Conservation (phyloP, 1,140 invertebrate genomes). For the Pseudachorutes palmiensis region DNA sequence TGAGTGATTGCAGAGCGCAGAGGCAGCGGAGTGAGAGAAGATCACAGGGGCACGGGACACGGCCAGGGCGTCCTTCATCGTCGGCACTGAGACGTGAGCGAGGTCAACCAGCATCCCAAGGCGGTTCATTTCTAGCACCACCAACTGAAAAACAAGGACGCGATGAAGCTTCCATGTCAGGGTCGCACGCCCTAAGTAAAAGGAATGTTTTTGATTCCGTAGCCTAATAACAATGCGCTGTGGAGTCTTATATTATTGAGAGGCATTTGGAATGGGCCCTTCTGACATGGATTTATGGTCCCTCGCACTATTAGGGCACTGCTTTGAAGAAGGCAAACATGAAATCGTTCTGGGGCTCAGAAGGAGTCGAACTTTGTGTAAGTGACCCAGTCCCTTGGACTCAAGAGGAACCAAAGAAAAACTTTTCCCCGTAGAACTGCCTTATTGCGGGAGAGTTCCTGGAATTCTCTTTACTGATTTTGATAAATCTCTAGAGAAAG, state of each 20-base stretch:
- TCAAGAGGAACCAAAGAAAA: neutral
- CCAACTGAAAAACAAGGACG: constrained; percentile 22
- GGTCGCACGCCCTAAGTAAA: neutral
- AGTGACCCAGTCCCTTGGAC: neutral
- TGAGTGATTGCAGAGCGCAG: constrained; percentile 45
- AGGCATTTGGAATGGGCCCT: too few relatives aligned
- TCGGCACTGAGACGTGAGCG: constrained; percentile 46
- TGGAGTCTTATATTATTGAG: too few relatives aligned
- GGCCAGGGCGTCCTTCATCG: constrained; percentile 45
- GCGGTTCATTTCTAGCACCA: constrained; percentile 39
- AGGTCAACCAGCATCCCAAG: constrained; percentile 50
- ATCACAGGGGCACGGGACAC: constrained; percentile 47
- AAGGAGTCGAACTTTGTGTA: neutral
- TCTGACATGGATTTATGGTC: too few relatives aligned
- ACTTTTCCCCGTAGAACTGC: neutral
- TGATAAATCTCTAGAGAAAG: constrained; percentile 25
- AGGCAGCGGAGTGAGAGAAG: constrained; percentile 49
- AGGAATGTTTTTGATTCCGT: neutral
- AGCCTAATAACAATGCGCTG: too few relatives aligned
- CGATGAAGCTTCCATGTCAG: neutral
- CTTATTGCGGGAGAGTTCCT: neutral
- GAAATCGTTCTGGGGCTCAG: neutral
- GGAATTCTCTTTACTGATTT: constrained; percentile 19
- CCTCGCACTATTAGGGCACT: too few relatives aligned
- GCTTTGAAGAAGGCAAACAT: too few relatives aligned